These are phyloP conservation scores for Psix sp. DNA, from an alignment of 1,140 invertebrate species.

Conservation along the genomic window DNA sequence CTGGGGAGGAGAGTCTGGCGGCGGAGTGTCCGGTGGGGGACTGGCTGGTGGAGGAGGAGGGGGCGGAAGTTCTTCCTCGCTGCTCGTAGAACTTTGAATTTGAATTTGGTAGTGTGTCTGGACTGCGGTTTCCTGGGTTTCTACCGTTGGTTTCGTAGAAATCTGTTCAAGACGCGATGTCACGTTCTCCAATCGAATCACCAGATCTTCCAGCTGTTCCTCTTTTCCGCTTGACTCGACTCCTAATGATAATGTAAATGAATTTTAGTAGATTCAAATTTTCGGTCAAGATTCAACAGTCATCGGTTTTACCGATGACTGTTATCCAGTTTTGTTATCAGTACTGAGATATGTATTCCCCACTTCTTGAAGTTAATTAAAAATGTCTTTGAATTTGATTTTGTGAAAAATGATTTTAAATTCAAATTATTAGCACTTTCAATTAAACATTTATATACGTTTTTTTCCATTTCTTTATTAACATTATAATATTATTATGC, in stretches of 20 bases:
- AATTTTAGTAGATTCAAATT: no score
- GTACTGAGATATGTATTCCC: no score
- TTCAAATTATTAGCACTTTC: no score
- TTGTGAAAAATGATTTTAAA: no score
- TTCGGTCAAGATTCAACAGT: no score
- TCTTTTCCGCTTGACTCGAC: slow-evolving; percentile 69
- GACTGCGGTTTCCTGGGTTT: slow-evolving; percentile 73
- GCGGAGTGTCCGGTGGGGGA: not conserved
- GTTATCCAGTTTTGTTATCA: no score
- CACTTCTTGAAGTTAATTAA: no score
- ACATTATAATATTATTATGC: no score
- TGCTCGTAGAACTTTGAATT: slow-evolving; percentile 37
- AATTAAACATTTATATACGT: no score
- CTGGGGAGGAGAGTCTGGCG: not conserved
- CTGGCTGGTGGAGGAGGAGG: slow-evolving; percentile 57
- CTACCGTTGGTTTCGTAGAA: slow-evolving; percentile 59
- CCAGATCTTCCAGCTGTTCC: slow-evolving; percentile 81
- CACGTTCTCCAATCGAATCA: slow-evolving; percentile 85
- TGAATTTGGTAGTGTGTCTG: slow-evolving; percentile 64
- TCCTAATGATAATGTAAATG: slow-evolving; percentile 60
- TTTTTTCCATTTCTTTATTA: no score
- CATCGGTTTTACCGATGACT: no score
- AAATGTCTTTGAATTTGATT: no score
- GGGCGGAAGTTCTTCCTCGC: slow-evolving; percentile 67
- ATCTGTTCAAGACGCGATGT: slow-evolving; percentile 83